phyloP scores from a whole-genome alignment of 2,888 invertebrate species.

The Autographa gamma region DNA sequence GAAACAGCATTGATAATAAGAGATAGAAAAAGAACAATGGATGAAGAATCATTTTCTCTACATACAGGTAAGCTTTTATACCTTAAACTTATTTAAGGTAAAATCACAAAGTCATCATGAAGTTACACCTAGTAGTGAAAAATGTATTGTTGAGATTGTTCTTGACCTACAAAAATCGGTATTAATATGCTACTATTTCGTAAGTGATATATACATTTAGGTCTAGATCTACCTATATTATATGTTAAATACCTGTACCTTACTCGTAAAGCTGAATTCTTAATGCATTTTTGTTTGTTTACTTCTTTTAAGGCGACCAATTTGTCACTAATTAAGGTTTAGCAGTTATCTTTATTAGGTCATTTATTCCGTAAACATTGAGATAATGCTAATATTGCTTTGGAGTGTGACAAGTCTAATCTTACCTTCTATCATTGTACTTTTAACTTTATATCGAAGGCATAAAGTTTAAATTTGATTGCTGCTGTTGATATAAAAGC shows the following conservation, averaged over 20 bases:
- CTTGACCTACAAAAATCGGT: no score
- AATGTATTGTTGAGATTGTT: no score
- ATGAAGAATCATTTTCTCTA: neutral
- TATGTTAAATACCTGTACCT: slow-evolving; percentile 45
- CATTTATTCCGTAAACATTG: slow-evolving; percentile 71
- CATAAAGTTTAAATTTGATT: slow-evolving; percentile 13
- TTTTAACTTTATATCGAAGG: slow-evolving; percentile 14
- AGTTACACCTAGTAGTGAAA: no score
- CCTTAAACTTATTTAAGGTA: no score
- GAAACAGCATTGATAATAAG: no score
- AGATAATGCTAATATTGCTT: slow-evolving; percentile 58
- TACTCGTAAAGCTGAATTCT: slow-evolving; percentile 45
- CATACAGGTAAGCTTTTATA: neutral
- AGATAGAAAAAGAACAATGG: no score
- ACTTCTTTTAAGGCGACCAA: slow-evolving; percentile 68
- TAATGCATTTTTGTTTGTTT: slow-evolving; percentile 63
- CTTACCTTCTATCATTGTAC: neutral
- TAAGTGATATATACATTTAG: no score
- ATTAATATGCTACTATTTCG: no score
- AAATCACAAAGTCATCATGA: no score
- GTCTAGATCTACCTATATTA: neutral
- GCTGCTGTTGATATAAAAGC: neutral
- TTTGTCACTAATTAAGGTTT: slow-evolving; percentile 80
- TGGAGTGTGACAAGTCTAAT: slow-evolving; percentile 34
- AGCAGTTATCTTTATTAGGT: slow-evolving; percentile 72